Evolutionary conservation across 2,113 vertebrate species (phyloP).

Genomic region (Caloenas nicobarica): DNA sequence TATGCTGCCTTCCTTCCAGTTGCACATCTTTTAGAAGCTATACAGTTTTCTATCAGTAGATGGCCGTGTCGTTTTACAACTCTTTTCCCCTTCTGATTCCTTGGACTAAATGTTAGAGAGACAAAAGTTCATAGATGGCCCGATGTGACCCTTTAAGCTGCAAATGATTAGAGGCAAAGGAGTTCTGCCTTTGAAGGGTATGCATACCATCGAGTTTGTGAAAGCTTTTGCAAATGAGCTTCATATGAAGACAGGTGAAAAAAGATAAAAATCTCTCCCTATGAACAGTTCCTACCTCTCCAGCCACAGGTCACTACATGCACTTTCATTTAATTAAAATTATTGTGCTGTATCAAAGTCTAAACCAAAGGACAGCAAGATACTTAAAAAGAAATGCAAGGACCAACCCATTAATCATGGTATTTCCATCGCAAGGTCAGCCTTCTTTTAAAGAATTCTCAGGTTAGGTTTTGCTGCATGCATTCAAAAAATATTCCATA

Average conservation of each 20-base stretch:
- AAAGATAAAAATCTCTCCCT: background rate
- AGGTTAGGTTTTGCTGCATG: background rate
- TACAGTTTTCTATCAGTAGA: constrained; percentile 45
- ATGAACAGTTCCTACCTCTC: background rate
- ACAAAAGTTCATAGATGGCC: background rate
- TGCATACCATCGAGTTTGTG: background rate
- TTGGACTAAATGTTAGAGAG: background rate
- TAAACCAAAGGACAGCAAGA: background rate
- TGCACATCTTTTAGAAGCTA: background rate
- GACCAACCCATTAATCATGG: background rate
- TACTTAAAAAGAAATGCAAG: background rate
- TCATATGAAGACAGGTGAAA: background rate
- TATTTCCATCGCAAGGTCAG: background rate
- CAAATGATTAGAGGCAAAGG: background rate
- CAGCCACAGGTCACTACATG: background rate
- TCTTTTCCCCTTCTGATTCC: background rate
- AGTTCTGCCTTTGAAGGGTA: background rate
- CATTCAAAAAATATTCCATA: background rate
- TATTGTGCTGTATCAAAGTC: background rate
- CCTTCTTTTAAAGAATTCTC: background rate
- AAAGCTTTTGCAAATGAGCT: background rate
- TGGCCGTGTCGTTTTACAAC: constrained; percentile 21
- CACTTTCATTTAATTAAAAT: background rate
- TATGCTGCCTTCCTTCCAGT: background rate
- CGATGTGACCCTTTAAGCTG: background rate